Conservation (phyloP, 2,888 invertebrate species). For the Cerceris ruficornis region DNA sequence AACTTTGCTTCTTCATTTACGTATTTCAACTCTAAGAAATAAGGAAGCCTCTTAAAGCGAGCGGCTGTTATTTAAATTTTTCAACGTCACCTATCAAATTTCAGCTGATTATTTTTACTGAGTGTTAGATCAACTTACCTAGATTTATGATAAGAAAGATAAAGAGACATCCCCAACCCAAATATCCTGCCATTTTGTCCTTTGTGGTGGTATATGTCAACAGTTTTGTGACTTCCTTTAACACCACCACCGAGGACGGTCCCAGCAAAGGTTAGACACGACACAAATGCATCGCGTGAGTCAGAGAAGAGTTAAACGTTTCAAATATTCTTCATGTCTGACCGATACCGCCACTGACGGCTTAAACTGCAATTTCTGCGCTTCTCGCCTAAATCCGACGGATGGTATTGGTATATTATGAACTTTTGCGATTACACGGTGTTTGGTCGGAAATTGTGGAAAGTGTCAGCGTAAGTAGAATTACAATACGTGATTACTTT, state of each 20-base stretch:
- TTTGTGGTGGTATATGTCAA: slow-evolving; percentile 30
- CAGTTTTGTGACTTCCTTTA: slow-evolving; percentile 19
- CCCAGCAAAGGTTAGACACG: slow-evolving; percentile 43
- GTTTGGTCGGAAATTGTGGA: no score
- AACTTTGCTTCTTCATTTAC: background rate
- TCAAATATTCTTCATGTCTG: slow-evolving; percentile 19
- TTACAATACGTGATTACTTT: no score
- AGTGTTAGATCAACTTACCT: slow-evolving; percentile 32
- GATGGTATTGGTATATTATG: no score
- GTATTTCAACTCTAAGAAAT: background rate
- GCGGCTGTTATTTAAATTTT: slow-evolving; percentile 2
- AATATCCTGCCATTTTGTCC: slow-evolving; percentile 44
- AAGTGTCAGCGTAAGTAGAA: no score
- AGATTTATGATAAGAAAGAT: slow-evolving; percentile 40
- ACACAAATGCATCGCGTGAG: slow-evolving; percentile 48
- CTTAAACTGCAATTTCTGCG: background rate
- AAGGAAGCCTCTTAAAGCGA: background rate
- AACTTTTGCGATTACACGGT: no score
- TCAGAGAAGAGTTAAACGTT: slow-evolving; percentile 35
- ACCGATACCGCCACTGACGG: slow-evolving; percentile 18
- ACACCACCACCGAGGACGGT: slow-evolving; percentile 14
- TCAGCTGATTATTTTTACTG: background rate
- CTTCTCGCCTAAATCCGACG: background rate
- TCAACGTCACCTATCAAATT: background rate
- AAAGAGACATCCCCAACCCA: slow-evolving; percentile 29